Percentiles rank a stretch among this genome's conserved stretches.
These are phyloP conservation scores for Pollicipes pollicipes DNA, from an alignment of 1,140 invertebrate species.

Conservation along the genomic window DNA sequence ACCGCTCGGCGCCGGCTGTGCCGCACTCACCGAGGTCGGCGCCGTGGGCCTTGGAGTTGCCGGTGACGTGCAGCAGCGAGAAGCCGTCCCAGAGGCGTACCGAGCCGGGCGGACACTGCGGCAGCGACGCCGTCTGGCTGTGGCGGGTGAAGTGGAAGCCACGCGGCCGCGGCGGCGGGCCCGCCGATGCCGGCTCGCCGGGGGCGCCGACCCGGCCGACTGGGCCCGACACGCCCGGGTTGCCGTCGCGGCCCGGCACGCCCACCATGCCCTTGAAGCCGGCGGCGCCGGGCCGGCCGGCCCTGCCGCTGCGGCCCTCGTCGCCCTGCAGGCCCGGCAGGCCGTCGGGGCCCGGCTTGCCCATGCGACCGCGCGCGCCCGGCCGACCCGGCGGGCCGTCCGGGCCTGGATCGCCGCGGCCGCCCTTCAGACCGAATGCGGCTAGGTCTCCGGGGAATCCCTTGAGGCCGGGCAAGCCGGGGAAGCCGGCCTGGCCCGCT, in stretches of 20 bases:
- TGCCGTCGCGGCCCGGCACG: slow-evolving; percentile 6
- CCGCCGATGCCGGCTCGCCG: slow-evolving; percentile 32
- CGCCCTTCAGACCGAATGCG: slow-evolving; percentile 9
- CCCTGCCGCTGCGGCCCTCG: slow-evolving; percentile 9
- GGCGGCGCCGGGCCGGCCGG: slow-evolving; percentile 10
- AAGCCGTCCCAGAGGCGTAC: slow-evolving; percentile 84
- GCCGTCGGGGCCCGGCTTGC: neutral
- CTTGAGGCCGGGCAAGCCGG: slow-evolving; percentile 39
- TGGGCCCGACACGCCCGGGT: slow-evolving; percentile 5
- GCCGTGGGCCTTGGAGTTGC: slow-evolving; percentile 70
- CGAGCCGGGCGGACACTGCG: slow-evolving; percentile 67
- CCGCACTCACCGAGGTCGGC: slow-evolving; percentile 70
- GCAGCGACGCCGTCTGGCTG: slow-evolving; percentile 70
- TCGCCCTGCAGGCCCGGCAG: neutral
- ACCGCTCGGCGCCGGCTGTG: neutral
- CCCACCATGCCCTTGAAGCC: slow-evolving; percentile 10
- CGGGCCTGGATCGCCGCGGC: slow-evolving; percentile 6
- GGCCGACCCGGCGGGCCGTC: slow-evolving; percentile 7
- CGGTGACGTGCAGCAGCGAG: slow-evolving; percentile 83
- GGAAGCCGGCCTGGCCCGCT: slow-evolving; percentile 40
- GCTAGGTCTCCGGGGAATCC: slow-evolving; percentile 9
- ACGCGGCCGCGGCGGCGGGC: slow-evolving; percentile 47
- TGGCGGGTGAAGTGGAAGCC: slow-evolving; percentile 78
- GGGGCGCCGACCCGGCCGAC: slow-evolving; percentile 7
- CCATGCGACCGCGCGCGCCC: neutral